Evolutionary conservation across 1,140 invertebrate species (phyloP).

Genomic region (Stratiolaelaps scimitus): DNA sequence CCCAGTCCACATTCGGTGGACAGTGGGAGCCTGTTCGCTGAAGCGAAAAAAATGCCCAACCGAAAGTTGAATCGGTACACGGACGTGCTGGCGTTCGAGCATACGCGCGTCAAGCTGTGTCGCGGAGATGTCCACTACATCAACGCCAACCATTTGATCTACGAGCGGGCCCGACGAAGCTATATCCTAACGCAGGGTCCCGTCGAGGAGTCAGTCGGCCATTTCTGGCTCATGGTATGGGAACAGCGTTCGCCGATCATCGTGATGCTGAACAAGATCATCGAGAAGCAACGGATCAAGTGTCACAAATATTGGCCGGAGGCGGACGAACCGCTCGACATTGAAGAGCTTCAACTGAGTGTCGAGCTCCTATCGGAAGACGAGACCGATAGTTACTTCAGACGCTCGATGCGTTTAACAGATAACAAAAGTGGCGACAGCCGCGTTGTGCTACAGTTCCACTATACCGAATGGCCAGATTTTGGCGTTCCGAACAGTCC

Average conservation of each 20-base stretch:
- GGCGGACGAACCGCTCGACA: constrained; percentile 14
- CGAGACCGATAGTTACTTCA: constrained; percentile 12
- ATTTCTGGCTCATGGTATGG: constrained; percentile 46
- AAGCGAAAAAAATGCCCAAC: constrained; percentile 3
- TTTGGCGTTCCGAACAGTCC: constrained; percentile 89
- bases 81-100: constrained; percentile 18
- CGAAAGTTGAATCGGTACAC: constrained; percentile 16
- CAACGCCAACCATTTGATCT: constrained; percentile 42
- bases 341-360: constrained; percentile 1
- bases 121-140: constrained; percentile 39
- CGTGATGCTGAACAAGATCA: constrained; percentile 43
- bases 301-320: constrained; percentile 26
- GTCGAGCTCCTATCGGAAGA: constrained; percentile 11
- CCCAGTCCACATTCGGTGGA: neutral
- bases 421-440: constrained; percentile 34
- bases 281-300: constrained; percentile 39
- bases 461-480: constrained; percentile 96
- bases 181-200: constrained; percentile 45
- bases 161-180: constrained; percentile 39
- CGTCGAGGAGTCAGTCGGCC: constrained; percentile 41
- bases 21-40: too few relatives aligned
- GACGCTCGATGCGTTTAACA: neutral
- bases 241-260: constrained; percentile 41
- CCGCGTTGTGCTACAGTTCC: constrained; percentile 73
- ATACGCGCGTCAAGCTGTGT: neutral